Evolutionary conservation across 2,888 invertebrate genomes (phyloP).

Genomic region (Acanthopleura granulata): DNA sequence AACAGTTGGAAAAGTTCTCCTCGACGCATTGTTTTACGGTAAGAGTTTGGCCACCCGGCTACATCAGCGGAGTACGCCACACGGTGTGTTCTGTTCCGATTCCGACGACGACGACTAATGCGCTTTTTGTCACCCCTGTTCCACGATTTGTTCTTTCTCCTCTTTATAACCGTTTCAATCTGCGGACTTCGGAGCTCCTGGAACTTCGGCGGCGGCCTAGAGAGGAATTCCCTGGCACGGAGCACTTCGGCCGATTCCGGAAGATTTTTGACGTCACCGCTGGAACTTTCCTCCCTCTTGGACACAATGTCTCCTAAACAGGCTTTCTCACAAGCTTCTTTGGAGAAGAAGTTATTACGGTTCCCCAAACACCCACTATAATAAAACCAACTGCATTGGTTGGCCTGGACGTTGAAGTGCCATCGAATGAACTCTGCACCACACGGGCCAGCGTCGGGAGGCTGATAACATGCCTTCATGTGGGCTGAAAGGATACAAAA

Average conservation of each 20-base stretch:
- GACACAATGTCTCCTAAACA: slow-evolving; percentile 36
- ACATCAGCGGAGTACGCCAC: background rate
- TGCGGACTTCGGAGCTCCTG: background rate
- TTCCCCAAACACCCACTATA: slow-evolving; percentile 60
- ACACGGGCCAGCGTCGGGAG: slow-evolving; percentile 51
- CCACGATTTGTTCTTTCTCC: background rate
- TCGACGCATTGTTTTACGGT: slow-evolving; percentile 6
- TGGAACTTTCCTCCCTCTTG: background rate
- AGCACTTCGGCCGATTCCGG: background rate
- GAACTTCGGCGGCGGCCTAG: background rate
- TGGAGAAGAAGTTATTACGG: slow-evolving; percentile 54
- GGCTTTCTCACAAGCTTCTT: slow-evolving; percentile 45
- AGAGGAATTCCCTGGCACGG: background rate
- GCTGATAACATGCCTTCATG: slow-evolving; percentile 46
- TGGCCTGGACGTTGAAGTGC: slow-evolving; percentile 55
- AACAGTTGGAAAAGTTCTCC: slow-evolving; percentile 14
- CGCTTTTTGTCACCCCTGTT: background rate
- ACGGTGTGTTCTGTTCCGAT: background rate
- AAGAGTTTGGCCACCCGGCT: background rate
- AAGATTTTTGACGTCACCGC: background rate
- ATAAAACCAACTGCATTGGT: slow-evolving; percentile 55
- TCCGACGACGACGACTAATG: background rate
- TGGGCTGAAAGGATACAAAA: slow-evolving; percentile 37
- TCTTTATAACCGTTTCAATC: background rate
- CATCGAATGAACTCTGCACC: slow-evolving; percentile 52